Percentiles rank a stretch among this genome's conserved stretches.
phyloP scores from a whole-genome alignment of 2,797 vertebrate genomes.

The Otolemur crassicaudatus region DNA sequence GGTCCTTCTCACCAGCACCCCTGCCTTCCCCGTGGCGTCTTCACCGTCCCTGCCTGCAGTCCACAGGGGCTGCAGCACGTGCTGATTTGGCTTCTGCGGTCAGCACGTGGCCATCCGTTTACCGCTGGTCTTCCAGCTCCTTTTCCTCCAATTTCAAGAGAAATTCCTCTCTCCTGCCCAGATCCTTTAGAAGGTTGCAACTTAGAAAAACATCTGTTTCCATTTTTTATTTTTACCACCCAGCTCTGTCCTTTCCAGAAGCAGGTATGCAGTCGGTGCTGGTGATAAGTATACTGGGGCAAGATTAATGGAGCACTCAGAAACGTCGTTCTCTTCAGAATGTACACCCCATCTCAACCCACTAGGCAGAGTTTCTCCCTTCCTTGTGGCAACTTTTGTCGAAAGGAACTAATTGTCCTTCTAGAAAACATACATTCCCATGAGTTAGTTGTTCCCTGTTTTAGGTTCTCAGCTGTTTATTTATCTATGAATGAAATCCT shows the following conservation, averaged over 20 bases:
- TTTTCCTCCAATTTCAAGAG: background rate
- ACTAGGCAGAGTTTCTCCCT: background rate
- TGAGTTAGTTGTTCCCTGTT: background rate
- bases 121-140: background rate
- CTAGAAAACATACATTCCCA: background rate
- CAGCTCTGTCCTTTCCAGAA: background rate
- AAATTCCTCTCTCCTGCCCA: background rate
- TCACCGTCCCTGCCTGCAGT: accelerated
- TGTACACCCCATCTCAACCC: background rate
- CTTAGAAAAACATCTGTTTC: background rate
- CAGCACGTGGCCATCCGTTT: accelerated
- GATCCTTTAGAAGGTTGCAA: background rate
- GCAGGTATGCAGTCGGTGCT: background rate
- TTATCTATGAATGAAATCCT: background rate
- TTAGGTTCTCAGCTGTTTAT: background rate
- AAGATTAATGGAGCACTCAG: background rate
- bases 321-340: background rate
- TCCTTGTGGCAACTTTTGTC: background rate
- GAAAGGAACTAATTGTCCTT: background rate
- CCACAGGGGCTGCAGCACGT: accelerated
- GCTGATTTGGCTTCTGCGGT: background rate
- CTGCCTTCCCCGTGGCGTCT: background rate
- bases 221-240: background rate
- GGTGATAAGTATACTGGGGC: background rate
- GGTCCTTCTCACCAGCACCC: background rate